These are phyloP conservation scores for Hypotaenidia okinawae DNA, from an alignment of 2,797 vertebrate species.

Conservation along the genomic window DNA sequence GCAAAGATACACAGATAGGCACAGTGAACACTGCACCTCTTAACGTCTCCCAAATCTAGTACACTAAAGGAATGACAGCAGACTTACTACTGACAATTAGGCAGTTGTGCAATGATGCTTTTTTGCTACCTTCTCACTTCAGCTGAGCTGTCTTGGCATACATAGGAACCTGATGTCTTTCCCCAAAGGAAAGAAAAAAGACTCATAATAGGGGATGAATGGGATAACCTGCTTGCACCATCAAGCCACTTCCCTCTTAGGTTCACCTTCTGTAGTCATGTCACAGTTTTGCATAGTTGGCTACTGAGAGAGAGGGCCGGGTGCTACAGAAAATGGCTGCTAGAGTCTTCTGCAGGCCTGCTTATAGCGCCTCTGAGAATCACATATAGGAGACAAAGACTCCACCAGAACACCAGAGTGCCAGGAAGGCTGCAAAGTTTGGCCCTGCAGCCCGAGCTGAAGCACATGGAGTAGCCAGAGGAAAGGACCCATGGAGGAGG, in stretches of 20 bases:
- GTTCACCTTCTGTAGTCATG: neutral
- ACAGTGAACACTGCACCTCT: neutral
- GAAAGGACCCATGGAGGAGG: too few relatives aligned
- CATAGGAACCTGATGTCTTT: neutral
- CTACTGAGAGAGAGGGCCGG: too few relatives aligned
- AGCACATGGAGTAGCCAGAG: too few relatives aligned
- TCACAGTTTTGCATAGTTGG: too few relatives aligned
- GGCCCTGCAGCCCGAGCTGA: too few relatives aligned
- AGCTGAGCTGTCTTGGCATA: neutral
- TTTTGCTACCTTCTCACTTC: neutral
- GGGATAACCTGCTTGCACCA: neutral
- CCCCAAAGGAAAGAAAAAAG: neutral
- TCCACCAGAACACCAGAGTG: too few relatives aligned
- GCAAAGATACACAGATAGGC: neutral
- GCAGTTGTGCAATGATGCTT: neutral
- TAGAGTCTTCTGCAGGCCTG: too few relatives aligned
- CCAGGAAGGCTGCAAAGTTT: too few relatives aligned
- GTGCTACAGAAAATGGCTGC: too few relatives aligned
- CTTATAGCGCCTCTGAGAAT: too few relatives aligned
- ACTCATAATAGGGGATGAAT: neutral
- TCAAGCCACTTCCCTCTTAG: neutral
- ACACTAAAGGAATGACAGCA: neutral
- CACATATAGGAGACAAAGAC: too few relatives aligned
- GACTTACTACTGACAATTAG: neutral
- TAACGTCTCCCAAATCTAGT: neutral